phyloP scores from a whole-genome alignment of 2,888 invertebrate species.

The Hetaerina titia region DNA sequence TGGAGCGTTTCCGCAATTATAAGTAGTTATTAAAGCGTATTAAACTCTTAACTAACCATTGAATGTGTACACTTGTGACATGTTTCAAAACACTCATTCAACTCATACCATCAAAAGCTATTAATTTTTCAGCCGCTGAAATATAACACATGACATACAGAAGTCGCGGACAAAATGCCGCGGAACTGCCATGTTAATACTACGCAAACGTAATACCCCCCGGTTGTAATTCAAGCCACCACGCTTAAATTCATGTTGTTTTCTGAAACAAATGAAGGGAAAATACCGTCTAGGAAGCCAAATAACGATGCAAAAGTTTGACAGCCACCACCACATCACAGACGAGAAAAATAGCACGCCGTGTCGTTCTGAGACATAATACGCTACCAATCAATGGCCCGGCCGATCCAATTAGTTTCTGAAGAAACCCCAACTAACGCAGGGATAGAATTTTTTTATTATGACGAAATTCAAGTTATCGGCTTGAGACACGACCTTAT shows the following conservation, averaged over 20 bases:
- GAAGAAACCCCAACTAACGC: background rate
- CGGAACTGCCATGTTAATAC: too few relatives aligned
- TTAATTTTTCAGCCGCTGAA: too few relatives aligned
- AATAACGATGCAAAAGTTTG: background rate
- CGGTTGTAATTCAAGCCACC: background rate
- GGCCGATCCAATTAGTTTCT: background rate
- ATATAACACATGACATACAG: too few relatives aligned
- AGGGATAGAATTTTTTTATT: background rate
- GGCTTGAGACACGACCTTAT: background rate
- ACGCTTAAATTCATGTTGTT: background rate
- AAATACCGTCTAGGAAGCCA: background rate
- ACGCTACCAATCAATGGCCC: background rate
- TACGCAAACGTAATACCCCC: background rate
- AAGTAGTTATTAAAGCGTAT: too few relatives aligned
- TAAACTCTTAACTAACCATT: too few relatives aligned
- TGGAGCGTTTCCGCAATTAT: too few relatives aligned
- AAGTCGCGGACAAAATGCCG: too few relatives aligned
- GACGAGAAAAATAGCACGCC: background rate
- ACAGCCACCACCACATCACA: too few relatives aligned
- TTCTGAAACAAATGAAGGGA: background rate
- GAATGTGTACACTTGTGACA: too few relatives aligned
- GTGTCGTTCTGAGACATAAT: background rate
- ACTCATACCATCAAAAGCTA: too few relatives aligned
- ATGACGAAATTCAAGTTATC: background rate
- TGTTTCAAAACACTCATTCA: too few relatives aligned